phyloP scores from a whole-genome alignment of 1,140 invertebrate species.

The Rhizoglyphus robini region DNA sequence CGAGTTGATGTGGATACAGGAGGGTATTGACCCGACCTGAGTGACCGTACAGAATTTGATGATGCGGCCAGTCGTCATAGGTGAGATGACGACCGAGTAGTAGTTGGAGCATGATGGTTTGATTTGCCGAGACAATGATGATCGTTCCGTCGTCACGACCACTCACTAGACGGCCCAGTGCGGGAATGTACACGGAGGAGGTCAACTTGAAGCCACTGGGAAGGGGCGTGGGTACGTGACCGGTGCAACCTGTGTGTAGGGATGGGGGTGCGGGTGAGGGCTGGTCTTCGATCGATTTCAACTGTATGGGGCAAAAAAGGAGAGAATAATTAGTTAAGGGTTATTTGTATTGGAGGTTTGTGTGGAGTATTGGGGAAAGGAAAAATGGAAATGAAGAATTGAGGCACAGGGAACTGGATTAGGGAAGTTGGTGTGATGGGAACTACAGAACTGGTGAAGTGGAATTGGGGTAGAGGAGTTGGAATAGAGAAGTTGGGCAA shows the following conservation, averaged over 20 bases:
- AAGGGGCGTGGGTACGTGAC: neutral
- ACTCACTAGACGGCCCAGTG: constrained; percentile 80
- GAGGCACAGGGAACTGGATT: no score
- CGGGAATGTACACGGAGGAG: constrained; percentile 78
- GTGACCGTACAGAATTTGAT: constrained; percentile 78
- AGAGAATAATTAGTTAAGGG: no score
- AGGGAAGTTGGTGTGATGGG: no score
- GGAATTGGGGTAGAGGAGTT: no score
- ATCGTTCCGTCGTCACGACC: constrained; percentile 91
- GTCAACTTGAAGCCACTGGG: constrained; percentile 47
- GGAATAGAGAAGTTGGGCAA: no score
- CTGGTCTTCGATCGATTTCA: constrained; percentile 1
- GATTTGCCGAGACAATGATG: constrained; percentile 88
- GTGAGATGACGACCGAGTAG: constrained; percentile 78
- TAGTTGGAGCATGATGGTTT: constrained; percentile 84
- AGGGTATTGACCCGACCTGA: constrained; percentile 85
- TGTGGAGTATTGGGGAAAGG: no score
- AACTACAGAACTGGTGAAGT: no score
- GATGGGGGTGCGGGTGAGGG: neutral
- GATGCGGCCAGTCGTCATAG: constrained; percentile 72
- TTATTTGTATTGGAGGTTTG: no score
- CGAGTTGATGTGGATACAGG: constrained; percentile 81
- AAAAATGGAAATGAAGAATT: no score
- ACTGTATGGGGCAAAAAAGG: neutral
- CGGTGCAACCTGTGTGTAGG: neutral